These are phyloP conservation scores for Ceratosolen fusciceps DNA, from an alignment of 1,140 invertebrate species.

Conservation along the genomic window DNA sequence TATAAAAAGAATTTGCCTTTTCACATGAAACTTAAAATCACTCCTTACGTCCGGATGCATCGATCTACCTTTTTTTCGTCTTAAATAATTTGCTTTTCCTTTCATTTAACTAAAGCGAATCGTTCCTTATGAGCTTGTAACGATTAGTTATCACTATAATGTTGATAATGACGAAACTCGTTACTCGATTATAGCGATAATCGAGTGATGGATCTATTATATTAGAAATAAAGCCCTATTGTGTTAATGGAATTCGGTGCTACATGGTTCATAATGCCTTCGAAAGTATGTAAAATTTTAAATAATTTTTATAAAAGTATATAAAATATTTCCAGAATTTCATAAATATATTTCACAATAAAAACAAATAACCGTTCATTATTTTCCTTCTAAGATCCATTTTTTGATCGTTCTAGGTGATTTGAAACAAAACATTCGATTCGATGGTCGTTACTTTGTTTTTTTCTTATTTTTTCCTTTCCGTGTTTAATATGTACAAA, in stretches of 20 bases:
- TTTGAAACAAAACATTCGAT: conserved; percentile 22
- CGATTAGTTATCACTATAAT: background rate
- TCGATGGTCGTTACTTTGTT: conserved; percentile 9
- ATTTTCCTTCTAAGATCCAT: background rate
- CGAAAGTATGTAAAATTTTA: background rate
- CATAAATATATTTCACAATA: background rate
- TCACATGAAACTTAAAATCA: conserved; percentile 11
- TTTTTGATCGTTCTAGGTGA: conserved; percentile 1
- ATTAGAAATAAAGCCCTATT: background rate
- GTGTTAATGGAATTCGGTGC: background rate
- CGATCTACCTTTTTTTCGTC: background rate
- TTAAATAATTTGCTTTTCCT: background rate
- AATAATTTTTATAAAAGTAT: background rate
- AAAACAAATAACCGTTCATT: conserved; percentile 12
- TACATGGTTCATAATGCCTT: background rate
- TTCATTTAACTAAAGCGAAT: too few relatives aligned
- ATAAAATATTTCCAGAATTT: background rate
- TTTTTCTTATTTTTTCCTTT: conserved; percentile 1
- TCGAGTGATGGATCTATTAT: background rate
- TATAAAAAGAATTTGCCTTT: conserved; percentile 16
- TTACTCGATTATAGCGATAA: too few relatives aligned
- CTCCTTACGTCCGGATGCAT: background rate
- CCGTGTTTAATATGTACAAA: conserved; percentile 39
- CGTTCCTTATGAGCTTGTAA: too few relatives aligned
- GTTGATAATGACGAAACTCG: too few relatives aligned